Evolutionary conservation across 2,888 invertebrate genomes (phyloP), one percentile per base, ranked within the genome.

Genomic region (Mylabris sibirica): DNA sequence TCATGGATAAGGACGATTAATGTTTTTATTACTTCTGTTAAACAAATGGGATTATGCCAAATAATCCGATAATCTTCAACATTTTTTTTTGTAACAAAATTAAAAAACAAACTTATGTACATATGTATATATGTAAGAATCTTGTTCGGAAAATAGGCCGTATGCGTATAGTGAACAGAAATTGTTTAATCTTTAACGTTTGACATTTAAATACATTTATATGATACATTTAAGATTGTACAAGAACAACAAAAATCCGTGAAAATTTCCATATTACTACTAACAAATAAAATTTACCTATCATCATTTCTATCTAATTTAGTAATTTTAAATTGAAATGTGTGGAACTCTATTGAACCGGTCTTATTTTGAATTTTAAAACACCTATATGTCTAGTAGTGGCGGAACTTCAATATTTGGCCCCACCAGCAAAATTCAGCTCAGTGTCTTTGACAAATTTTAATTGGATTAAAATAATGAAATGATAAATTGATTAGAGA

Each of bases 331-430:
- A 53, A 53, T 53, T 49, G 20, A 53, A 53, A 24, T 12, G 22
- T 35, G 30, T 17, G 12, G 60, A n/a, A 17, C 34, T 60, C 30
- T 53, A 24, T 53, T 53, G 20, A 53, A 53, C 53, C 53, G 24
- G 53, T 53, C 53, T 24, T 53, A 14, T 53, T 53, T 53, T 24
- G 24, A 53, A 53, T 53, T 53, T 53, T 22, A 53, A 53, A 53
- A 53, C 20, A 44, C 44, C 17, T 17, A 17, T 17, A 49, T 49
- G 49, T 49, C 49, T 17, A 44, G 34, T n/a, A n/a, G n/a, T n/a
- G n/a, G n/a, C n/a, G n/a, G n/a, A n/a, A n/a, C n/a, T n/a, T n/a
- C n/a, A n/a, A n/a, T n/a, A n/a, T n/a, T n/a, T n/a, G n/a, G n/a
- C n/a, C n/a, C n/a, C n/a, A n/a, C n/a, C n/a, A n/a, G n/a, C n/a